phyloP scores from a whole-genome alignment of 2,888 invertebrate genomes.

The Brachyptera putata region DNA sequence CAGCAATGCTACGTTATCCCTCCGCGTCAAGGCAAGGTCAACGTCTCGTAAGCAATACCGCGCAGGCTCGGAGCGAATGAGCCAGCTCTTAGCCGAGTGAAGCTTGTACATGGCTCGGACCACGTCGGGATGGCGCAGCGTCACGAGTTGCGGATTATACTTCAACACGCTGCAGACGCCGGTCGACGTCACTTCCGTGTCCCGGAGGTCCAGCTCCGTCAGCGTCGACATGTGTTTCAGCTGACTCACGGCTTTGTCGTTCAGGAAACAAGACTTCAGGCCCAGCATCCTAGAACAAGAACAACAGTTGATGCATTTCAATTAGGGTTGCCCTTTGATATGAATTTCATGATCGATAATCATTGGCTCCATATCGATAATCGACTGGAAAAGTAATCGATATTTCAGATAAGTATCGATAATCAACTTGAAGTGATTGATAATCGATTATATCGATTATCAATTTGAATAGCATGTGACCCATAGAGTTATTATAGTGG shows the following conservation, averaged over 20 bases:
- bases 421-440: too few species aligned
- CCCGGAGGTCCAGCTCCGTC: constrained; percentile 33
- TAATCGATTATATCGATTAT: too few species aligned
- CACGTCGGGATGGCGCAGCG: constrained; percentile 32
- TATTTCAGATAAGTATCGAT: too few species aligned
- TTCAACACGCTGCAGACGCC: constrained; percentile 31
- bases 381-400: too few species aligned
- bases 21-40: constrained; percentile 30
- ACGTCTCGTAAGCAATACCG: constrained; percentile 29
- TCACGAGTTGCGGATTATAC: constrained; percentile 33
- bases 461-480: not conserved
- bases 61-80: constrained; percentile 18
- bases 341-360: too few species aligned
- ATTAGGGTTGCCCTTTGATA: too few species aligned
- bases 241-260: constrained; percentile 32
- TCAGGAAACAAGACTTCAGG: constrained; percentile 33
- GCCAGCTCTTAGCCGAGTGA: constrained; percentile 19
- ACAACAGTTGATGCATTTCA: too few species aligned
- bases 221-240: constrained; percentile 32
- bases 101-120: constrained; percentile 32
- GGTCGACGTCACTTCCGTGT: constrained; percentile 33
- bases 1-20: constrained; percentile 29
- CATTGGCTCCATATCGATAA: too few species aligned
- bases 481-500: too few species aligned
- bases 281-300: constrained; percentile 29